Base-by-base conservation (phyloP, 2,113 vertebrate species). In the Hoplias malabaricus region DNA sequence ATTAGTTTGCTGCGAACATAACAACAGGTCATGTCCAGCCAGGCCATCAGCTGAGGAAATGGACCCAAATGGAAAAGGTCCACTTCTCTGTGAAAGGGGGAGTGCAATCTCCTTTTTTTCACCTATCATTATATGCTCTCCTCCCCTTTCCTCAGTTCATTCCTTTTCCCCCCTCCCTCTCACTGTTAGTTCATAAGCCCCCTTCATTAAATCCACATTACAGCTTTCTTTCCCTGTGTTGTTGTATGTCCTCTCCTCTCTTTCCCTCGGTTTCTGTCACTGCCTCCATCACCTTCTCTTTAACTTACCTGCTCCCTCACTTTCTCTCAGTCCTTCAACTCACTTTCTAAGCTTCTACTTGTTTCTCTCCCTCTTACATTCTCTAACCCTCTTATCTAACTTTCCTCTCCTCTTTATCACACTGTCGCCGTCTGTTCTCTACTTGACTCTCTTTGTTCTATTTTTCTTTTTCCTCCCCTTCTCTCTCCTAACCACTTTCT, bases 181-280 rank as follows among this genome's bases (percentile, higher is more conserved):
- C 76, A 46, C 63, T 74, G 75, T 83, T 80, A 85, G 76, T 89
- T 89, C 83, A 89, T 78, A 80, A 90, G 86, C 78, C 76, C 77
- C 80, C 33, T 14, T 91, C 88, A 90, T 92, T 90, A 92, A 91
- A 91, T 88, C 83, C 86, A 88, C 86, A 91, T 91, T 90, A 91
- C 75, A 77, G 83, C 78, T 80, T 72, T 79, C 56, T 19, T 75
- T 61, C 75, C 23, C n/a, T n/a, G n/a, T n/a, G n/a, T n/a, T n/a
- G n/a, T n/a, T n/a, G n/a, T n/a, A n/a, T n/a, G n/a, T n/a, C n/a
- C 2, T 73, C 80, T 78, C 77, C 83, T 77, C 68, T 80, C 82
- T 83, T 67, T 78, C 56, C 74, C 36, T 3, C 73, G 80, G 79
- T 81, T 82, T 79, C 68, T 78, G 82, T 82, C 70, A 80, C 73